Evolutionary conservation across 2,797 vertebrate species (phyloP), one percentile per base, ranked within the genome.

Genomic region (Microcaecilia unicolor): DNA sequence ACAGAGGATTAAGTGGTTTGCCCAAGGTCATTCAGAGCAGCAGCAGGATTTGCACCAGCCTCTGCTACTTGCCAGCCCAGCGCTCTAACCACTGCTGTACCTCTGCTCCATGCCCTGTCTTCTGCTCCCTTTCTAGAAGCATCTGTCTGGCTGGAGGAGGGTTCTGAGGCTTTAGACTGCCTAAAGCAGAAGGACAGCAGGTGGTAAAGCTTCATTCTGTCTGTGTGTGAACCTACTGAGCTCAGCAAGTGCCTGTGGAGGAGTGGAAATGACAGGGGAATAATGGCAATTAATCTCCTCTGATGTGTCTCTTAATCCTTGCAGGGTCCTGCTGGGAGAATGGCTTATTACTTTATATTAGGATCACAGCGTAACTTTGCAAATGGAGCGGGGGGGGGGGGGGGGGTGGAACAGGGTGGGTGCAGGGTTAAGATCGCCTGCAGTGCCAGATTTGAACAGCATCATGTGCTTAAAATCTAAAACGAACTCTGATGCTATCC

Each of bases 331-430:
- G 57, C 66, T 64, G 63, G 37, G 72, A 72, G 70, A 76, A 80
- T 69, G 71, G 66, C 69, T 78, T 68, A 78, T 85, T 81, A 81
- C 55, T 64, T 59, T 64, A 64, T 65, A 81, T 83, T 79, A 75
- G 76, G 67, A 63, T 70, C 66, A 74, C 68, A 53, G 52, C 67
- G 72, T 65, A 74, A 49, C 59, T 69, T 58, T 50, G 48, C 46
- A n/a, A n/a, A n/a, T n/a, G n/a, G n/a, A n/a, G 61, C 58, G 55
- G n/a, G n/a, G n/a, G n/a, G n/a, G n/a, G 69, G 51, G 45, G 55
- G 17, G 19, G 40, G 32, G 28, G 37, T 19, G 35, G 41, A 10
- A 29, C 44, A 44, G 14, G 22, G 23, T 11, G 15, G 60, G 64
- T n/a, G n/a, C 29, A 57, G 54, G 48, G 67, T 61, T 67, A 61